Base-by-base conservation (phyloP, 1,140 invertebrate species). In the Drosophila murphyi region DNA sequence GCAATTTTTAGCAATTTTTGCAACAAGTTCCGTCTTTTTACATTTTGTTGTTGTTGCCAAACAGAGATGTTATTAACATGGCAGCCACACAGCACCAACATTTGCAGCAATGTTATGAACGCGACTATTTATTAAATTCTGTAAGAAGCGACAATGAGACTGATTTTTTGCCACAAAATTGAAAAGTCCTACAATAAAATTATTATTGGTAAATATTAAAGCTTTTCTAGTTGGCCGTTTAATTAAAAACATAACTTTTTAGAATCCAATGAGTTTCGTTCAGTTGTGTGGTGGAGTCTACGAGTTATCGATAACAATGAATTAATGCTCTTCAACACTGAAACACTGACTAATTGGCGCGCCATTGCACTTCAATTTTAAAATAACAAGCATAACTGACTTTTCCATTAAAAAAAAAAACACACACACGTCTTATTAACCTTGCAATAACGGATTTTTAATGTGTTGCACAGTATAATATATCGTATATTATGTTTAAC, bases 11-110 rank as follows among this genome's bases (percentile, higher is more conserved):
- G 51, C 77, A 67, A 82, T 80, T 78, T 83, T 67, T 83, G 77
- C 82, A 80, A 70, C 64, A 85, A 86, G 82, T 86, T 85, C 81
- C 81, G 82, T 87, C 82, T 86, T 87, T 75, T 87, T 86, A 86
- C 82, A 86, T 86, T 86, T 86, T 81, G 72, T 74, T 81, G 74
- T 74, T 83, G 65, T 70, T 83, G 76, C 69, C 52, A 59, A 56
- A 62, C 41, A 57, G 54, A 57, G 34, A 75, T 69, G 71, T 68
- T 72, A 28, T 45, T 70, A 54, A 59, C 39, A 68, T 72, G 59
- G 52, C 63, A 57, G 62, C 10, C 29, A 7, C 4, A 32, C 20
- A 39, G 47, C 57, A 39, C 54, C 54, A 61, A 32, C 50, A 70
- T 48, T 2, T 47, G 6, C 45, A 28, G 7, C 28, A 31, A 8